phyloP scores from a whole-genome alignment of 1,140 invertebrate species.

The Agrypnia vestita region DNA sequence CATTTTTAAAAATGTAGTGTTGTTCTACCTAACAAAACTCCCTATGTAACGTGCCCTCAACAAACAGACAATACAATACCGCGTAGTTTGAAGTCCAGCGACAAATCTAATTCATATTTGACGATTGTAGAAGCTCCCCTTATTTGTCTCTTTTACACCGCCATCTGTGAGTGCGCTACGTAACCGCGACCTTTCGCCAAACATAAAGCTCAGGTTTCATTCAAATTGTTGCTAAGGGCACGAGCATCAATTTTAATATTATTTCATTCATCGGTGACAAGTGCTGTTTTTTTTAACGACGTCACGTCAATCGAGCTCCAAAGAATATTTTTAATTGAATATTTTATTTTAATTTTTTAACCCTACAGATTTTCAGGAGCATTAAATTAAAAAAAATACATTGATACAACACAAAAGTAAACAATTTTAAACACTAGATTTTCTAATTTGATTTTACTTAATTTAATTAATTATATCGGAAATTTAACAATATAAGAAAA shows the following conservation, averaged over 20 bases:
- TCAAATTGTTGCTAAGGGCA: neutral
- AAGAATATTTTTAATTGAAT: no score
- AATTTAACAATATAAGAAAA: no score
- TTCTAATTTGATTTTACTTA: no score
- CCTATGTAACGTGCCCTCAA: neutral
- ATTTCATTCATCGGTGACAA: no score
- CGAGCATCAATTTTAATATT: neutral
- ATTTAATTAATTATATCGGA: no score
- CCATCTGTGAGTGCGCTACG: slow-evolving; percentile 13
- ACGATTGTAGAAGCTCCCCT: slow-evolving; percentile 42
- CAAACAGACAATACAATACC: slow-evolving; percentile 8
- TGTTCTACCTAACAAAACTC: neutral
- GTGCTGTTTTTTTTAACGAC: no score
- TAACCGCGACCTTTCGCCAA: neutral
- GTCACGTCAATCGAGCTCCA: no score
- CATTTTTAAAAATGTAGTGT: neutral
- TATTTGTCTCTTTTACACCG: neutral
- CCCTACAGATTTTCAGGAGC: no score
- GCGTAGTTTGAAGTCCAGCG: slow-evolving; percentile 33
- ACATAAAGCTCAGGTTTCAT: slow-evolving; percentile 3
- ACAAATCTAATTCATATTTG: slow-evolving; percentile 60
- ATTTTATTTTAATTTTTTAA: no score
- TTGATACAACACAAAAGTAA: no score
- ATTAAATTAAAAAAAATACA: no score
- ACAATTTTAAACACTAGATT: no score